Conservation (phyloP, 2,113 vertebrate species). For the Stigmatopora nigra region DNA sequence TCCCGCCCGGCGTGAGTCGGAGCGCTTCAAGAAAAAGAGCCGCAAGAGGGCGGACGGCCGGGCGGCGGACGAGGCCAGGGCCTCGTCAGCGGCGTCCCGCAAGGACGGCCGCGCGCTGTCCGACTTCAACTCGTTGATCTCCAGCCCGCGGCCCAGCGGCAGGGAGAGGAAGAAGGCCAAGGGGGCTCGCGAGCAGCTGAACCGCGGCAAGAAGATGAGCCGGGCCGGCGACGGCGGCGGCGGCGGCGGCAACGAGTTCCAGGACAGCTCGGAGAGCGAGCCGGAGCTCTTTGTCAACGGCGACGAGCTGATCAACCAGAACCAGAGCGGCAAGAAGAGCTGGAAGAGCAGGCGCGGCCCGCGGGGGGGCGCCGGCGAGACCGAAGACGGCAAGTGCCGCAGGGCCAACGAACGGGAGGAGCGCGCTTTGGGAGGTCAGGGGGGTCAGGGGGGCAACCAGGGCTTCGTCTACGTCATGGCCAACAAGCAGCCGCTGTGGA, state of each 20-base stretch:
- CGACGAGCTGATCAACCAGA: conserved; percentile 98
- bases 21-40: conserved; percentile 89
- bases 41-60: conserved; percentile 89
- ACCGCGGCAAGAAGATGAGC: conserved; percentile 91
- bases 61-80: conserved; percentile 83
- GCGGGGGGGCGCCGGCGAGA: conserved; percentile 82
- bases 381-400: conserved; percentile 91
- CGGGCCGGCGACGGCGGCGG: too few relatives aligned
- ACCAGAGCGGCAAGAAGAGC: conserved; percentile 92
- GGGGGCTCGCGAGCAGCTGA: conserved; percentile 83
- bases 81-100: conserved; percentile 80
- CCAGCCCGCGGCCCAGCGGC: conserved; percentile 87
- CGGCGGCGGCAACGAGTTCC: conserved; percentile 86
- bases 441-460: conserved; percentile 73
- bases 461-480: conserved; percentile 98
- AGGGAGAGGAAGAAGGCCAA: conserved; percentile 97
- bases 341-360: conserved; percentile 95
- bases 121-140: conserved; percentile 92
- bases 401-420: conserved; percentile 94
- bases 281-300: conserved; percentile 94
- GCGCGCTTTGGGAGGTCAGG: conserved; percentile 89
- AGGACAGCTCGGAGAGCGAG: conserved; percentile 97
- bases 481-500: conserved; percentile 97
- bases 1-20: conserved; percentile 83
- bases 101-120: conserved; percentile 86